Conservation (phyloP, 2,113 vertebrate genomes). For the Philantomba maxwellii region DNA sequence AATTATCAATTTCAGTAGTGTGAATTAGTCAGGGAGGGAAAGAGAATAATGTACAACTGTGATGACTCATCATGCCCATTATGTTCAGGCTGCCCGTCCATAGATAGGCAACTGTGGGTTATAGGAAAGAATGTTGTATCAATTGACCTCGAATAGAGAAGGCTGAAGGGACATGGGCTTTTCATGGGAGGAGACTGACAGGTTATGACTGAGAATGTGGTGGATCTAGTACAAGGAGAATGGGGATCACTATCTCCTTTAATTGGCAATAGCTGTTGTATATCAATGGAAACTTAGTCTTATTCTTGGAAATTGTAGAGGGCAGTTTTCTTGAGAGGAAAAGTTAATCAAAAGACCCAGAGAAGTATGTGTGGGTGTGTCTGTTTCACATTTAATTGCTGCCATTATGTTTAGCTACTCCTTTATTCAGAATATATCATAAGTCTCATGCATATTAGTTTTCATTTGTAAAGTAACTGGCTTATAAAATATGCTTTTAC, state of each 20-base stretch:
- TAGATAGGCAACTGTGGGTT: not conserved
- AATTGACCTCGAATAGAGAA: not conserved
- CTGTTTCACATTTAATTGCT: not conserved
- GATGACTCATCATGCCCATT: not conserved
- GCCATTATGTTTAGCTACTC: not conserved
- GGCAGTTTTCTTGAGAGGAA: not conserved
- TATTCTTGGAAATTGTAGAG: not conserved
- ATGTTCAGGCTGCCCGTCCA: not conserved
- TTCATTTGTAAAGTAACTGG: too few relatives aligned
- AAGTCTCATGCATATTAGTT: not conserved
- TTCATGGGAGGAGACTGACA: not conserved
- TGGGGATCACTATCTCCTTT: not conserved
- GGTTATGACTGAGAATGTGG: not conserved
- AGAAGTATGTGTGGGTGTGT: not conserved
- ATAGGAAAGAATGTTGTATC: not conserved
- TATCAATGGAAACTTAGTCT: not conserved
- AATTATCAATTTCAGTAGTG: not conserved
- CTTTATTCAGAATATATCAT: not conserved
- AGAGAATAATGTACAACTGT: not conserved
- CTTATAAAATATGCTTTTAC: too few relatives aligned
- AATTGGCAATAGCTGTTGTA: not conserved
- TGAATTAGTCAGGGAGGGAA: not conserved
- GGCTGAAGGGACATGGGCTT: not conserved
- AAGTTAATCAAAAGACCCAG: not conserved
- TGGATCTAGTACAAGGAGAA: not conserved